Percentiles rank a stretch among this genome's conserved stretches.
phyloP scores from a whole-genome alignment of 2,113 vertebrate species.

The Gopherus flavomarginatus region DNA sequence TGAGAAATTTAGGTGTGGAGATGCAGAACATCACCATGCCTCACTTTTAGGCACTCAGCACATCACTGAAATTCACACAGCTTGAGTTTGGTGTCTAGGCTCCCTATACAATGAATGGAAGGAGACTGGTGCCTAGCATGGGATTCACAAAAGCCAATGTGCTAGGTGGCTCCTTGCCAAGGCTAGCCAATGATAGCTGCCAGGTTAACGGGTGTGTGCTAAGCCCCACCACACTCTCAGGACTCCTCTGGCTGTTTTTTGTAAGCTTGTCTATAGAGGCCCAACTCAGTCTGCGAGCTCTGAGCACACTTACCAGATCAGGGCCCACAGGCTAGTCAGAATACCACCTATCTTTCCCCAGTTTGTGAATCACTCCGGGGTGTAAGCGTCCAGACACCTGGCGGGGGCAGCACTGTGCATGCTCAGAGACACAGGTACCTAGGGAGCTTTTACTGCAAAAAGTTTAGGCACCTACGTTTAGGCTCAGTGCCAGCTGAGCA shows the following conservation, averaged over 20 bases:
- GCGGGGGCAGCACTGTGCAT: neutral
- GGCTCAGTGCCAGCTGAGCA: neutral
- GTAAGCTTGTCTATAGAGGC: neutral
- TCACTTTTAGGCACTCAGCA: neutral
- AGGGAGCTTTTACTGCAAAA: neutral
- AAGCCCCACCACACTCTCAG: neutral
- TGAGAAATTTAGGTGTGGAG: neutral
- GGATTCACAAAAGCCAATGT: neutral
- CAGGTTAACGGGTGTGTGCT: neutral
- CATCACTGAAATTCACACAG: neutral
- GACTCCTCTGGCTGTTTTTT: neutral
- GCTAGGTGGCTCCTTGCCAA: neutral
- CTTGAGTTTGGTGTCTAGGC: neutral
- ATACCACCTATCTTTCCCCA: neutral
- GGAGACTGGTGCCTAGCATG: neutral
- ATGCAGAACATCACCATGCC: neutral
- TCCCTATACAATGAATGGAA: neutral
- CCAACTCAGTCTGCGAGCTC: neutral
- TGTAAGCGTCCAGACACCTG: neutral
- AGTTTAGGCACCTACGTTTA: neutral
- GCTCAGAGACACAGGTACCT: neutral
- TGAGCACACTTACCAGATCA: neutral
- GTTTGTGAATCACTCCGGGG: neutral
- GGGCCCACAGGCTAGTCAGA: neutral
- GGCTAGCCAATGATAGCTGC: neutral